A percentile compares a stretch with the other conserved stretches of the same genome.
These are phyloP conservation scores for Drosophila kepulauana DNA, from an alignment of 1,140 invertebrate genomes.

Conservation along the genomic window DNA sequence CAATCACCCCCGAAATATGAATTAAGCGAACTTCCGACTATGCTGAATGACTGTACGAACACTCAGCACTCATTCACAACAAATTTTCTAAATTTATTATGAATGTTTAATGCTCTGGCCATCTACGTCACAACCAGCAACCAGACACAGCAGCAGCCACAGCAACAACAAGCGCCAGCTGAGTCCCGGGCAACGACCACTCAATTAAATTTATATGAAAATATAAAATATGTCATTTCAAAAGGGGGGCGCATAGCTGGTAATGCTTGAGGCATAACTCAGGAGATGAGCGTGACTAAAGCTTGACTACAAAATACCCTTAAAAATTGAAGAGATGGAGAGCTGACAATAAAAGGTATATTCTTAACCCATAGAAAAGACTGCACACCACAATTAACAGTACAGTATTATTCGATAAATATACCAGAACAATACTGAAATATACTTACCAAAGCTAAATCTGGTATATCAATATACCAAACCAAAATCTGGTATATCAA, in stretches of 20 bases:
- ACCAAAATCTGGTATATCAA: too few species aligned
- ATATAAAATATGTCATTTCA: constrained; percentile 9
- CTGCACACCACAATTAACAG: too few species aligned
- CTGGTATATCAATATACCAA: too few species aligned
- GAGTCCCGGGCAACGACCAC: constrained; percentile 63
- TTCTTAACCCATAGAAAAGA: too few species aligned
- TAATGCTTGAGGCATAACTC: neutral
- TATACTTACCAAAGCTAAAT: too few species aligned
- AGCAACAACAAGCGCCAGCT: constrained; percentile 7
- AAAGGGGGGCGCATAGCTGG: neutral
- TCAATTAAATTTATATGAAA: constrained; percentile 79
- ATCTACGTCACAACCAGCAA: constrained; percentile 36
- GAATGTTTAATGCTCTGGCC: constrained; percentile 67
- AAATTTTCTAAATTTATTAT: constrained; percentile 63
- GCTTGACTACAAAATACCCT: neutral
- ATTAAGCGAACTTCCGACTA: constrained; percentile 30
- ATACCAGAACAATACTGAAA: too few species aligned
- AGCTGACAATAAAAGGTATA: neutral
- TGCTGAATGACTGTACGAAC: neutral
- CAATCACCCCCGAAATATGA: constrained; percentile 54
- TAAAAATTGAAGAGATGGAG: neutral
- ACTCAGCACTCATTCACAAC: constrained; percentile 11
- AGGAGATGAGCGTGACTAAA: neutral
- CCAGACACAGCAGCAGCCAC: too few species aligned
- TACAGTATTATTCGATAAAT: too few species aligned